These are phyloP conservation scores for Taphrorychus bicolor DNA, from an alignment of 2,888 invertebrate species.

Conservation along the genomic window DNA sequence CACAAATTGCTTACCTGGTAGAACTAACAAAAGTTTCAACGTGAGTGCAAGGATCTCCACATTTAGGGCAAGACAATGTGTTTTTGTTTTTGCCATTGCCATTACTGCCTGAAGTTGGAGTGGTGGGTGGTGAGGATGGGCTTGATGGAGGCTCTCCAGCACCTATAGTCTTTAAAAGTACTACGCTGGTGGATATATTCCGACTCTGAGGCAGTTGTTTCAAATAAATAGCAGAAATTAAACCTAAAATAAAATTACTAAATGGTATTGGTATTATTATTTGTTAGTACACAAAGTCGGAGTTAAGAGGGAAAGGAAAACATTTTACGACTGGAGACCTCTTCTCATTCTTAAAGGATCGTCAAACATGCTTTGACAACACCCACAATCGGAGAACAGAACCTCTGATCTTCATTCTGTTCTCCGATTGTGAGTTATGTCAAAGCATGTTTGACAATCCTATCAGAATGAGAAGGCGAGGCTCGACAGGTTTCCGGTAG, in stretches of 20 bases:
- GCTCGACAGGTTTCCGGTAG: too few relatives aligned
- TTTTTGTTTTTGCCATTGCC: slow-evolving; percentile 74
- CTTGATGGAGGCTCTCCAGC: slow-evolving; percentile 52
- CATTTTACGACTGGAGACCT: too few relatives aligned
- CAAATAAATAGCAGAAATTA: slow-evolving; percentile 50
- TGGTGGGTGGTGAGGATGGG: slow-evolving; percentile 43
- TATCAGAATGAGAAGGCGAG: too few relatives aligned
- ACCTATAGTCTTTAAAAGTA: slow-evolving; percentile 53
- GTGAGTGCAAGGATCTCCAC: slow-evolving; percentile 85
- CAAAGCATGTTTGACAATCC: too few relatives aligned
- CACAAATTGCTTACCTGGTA: slow-evolving; percentile 66
- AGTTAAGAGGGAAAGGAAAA: too few relatives aligned
- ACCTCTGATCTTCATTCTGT: too few relatives aligned
- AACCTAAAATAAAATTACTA: slow-evolving; percentile 51
- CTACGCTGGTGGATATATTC: slow-evolving; percentile 51
- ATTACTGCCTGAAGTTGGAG: slow-evolving; percentile 50
- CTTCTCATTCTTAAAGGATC: too few relatives aligned
- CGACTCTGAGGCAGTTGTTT: slow-evolving; percentile 47
- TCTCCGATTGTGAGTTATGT: too few relatives aligned
- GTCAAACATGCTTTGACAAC: too few relatives aligned
- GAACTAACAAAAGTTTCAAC: slow-evolving; percentile 98
- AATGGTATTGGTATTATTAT: too few relatives aligned
- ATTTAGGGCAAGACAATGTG: slow-evolving; percentile 91
- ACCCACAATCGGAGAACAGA: too few relatives aligned
- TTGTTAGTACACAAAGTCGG: too few relatives aligned